phyloP scores from a whole-genome alignment of 2,113 vertebrate species.

The Erpornis zantholeuca region DNA sequence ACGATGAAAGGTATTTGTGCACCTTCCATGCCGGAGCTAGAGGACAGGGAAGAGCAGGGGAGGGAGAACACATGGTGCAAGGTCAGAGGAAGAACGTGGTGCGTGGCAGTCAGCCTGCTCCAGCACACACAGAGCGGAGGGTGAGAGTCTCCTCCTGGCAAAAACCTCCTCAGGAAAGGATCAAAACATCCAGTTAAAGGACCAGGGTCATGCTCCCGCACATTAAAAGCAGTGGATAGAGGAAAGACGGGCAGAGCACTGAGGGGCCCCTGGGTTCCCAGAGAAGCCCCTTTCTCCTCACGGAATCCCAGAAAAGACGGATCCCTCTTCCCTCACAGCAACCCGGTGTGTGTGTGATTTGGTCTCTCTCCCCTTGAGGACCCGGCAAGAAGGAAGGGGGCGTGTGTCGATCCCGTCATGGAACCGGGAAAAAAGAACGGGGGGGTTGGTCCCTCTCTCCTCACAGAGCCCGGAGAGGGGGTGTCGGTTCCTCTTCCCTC shows the following conservation, averaged over 20 bases:
- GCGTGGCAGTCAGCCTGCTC: rapidly evolving
- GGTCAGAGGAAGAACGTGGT: background rate
- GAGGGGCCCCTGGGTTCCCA: background rate
- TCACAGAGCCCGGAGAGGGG: background rate
- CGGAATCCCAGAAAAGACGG: background rate
- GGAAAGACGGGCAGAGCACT: background rate
- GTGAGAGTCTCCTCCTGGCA: background rate
- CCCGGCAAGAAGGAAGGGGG: too few species aligned
- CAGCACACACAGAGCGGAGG: background rate
- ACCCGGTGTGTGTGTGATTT: rapidly evolving
- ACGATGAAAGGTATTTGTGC: background rate
- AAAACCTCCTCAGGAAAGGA: background rate
- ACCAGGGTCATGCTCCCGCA: rapidly evolving
- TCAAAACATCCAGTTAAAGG: background rate
- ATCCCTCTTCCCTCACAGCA: background rate
- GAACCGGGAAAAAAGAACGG: background rate
- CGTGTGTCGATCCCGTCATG: background rate
- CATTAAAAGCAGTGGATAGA: background rate
- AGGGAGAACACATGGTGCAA: background rate
- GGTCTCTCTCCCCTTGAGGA: background rate
- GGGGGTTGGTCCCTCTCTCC: background rate
- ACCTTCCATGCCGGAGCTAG: background rate
- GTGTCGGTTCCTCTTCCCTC: background rate
- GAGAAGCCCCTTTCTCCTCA: background rate
- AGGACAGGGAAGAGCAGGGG: background rate